Base-by-base conservation (phyloP, 2,888 invertebrate species). In the Habrosyne pyritoides region DNA sequence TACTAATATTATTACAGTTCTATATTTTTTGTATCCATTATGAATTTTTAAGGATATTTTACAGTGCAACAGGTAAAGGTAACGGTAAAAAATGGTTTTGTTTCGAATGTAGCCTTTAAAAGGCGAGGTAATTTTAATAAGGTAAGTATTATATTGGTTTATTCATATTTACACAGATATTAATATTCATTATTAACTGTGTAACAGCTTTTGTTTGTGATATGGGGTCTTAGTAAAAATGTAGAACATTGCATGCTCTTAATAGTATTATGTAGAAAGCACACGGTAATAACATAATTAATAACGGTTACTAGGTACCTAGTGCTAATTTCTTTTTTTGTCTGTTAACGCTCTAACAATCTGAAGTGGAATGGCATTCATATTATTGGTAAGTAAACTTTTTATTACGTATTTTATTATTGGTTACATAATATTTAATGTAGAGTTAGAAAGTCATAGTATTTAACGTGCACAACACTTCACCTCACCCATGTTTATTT, bases 61-160 rank as follows among this genome's bases (percentile, higher is more conserved):
- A 50, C 90, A 91, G 90, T 89, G 85, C 81, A 73, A 78, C 84
- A 86, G 88, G 89, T 91, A 89, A 86, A 79, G 89, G 91, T 89
- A 84, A 76, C 73, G 84, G 84, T 87, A 81, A 65, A 73, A n/a
- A 74, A 74, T 83, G 88, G 88, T 84, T 81, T 79, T 76, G 64
- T 75, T 68, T 71, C 61, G 54, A 64, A 60, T 84, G 91, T 91
- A 91, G 90, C 90, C 91, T 89, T 81, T 67, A 60, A 55, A 77
- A 84, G 91, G 91, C 77, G 89, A 90, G 90, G 90, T 90, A 91
- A 75, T 54, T 21, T 10, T 47, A 5, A 1, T 2, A 77, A 79
- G 90, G 91, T 91, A 86, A 91, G 91, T 91, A 80, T 73, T 61
- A 56, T 54, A 56, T 64, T 71, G 50, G 50, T 83, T 76, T 21